These are phyloP conservation scores for Melitaea cinxia DNA, from an alignment of 1,140 invertebrate species.

Conservation along the genomic window DNA sequence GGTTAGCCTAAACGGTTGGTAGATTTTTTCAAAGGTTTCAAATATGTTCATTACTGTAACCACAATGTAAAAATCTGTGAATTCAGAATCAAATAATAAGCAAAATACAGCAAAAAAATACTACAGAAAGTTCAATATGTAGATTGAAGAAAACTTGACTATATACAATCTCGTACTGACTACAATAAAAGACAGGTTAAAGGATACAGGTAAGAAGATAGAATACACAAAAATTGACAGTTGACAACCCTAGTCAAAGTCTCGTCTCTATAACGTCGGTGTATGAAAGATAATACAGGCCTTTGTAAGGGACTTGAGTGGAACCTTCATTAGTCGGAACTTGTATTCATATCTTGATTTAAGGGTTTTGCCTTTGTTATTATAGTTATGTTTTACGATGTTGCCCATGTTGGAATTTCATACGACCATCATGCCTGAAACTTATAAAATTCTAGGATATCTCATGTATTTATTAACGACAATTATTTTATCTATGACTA, in stretches of 20 bases:
- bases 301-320: constrained; percentile 33
- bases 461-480: neutral
- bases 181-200: too few species aligned
- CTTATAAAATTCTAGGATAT: constrained; percentile 4
- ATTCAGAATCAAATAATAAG: too few species aligned
- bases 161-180: too few species aligned
- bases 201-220: too few species aligned
- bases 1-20: too few species aligned
- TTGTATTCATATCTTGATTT: constrained; percentile 53
- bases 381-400: constrained; percentile 17
- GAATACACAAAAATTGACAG: neutral
- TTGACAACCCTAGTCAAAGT: constrained; percentile 23
- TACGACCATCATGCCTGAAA: constrained; percentile 8
- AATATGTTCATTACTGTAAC: too few species aligned
- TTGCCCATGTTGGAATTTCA: neutral
- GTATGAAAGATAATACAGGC: constrained; percentile 37
- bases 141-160: too few species aligned
- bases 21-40: too few species aligned
- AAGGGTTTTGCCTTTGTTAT: constrained; percentile 32
- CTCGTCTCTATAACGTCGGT: constrained; percentile 23
- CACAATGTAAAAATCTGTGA: too few species aligned
- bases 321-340: constrained; percentile 48
- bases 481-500: too few species aligned
- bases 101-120: too few species aligned
- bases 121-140: too few species aligned